Evolutionary conservation across 2,797 vertebrate species (phyloP).

Genomic region (Myripristis jacobus): DNA sequence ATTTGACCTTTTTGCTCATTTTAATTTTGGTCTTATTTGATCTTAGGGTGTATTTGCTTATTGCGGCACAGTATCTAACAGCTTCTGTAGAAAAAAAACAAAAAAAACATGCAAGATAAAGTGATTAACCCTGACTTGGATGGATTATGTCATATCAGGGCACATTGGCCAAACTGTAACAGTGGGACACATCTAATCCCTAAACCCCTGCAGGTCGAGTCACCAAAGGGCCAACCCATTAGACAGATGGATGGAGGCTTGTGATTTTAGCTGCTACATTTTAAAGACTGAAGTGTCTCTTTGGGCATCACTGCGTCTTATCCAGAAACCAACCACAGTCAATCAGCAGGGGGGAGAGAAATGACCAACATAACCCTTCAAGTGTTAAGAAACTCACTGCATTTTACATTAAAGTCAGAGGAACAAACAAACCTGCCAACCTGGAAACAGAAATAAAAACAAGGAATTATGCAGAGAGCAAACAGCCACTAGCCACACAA

Average conservation of each 20-base stretch:
- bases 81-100: not conserved
- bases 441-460: no score
- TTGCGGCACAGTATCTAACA: not conserved
- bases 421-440: no score
- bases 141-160: conserved; percentile 42
- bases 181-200: conserved; percentile 36
- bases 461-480: no score
- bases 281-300: conserved; percentile 11
- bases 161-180: conserved; percentile 22
- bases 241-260: conserved; percentile 41
- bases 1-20: not conserved
- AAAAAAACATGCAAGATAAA: conserved; percentile 20
- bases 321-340: not conserved
- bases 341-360: no score
- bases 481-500: no score
- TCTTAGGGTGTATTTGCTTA: not conserved
- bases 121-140: conserved; percentile 27
- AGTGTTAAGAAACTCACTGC: no score
- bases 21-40: not conserved
- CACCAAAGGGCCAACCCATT: conserved; percentile 31
- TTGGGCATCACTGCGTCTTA: conserved; percentile 12
- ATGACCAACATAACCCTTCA: no score
- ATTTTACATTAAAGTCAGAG: no score
- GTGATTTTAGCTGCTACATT: conserved; percentile 27
- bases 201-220: conserved; percentile 10